These are phyloP conservation scores for Muscina levida DNA, from an alignment of 2,888 invertebrate genomes.

Conservation along the genomic window DNA sequence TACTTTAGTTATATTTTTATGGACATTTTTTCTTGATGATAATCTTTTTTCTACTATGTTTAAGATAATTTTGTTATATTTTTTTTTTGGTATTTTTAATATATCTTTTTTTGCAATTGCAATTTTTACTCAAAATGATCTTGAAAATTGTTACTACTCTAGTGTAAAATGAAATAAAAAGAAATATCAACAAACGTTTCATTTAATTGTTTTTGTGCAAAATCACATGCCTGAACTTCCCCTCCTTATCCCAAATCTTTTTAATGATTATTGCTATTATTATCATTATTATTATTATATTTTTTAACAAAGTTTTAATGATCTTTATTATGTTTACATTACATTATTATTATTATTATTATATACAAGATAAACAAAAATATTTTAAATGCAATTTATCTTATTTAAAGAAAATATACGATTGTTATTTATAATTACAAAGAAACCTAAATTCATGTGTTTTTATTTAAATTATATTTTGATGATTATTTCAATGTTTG, in stretches of 20 bases:
- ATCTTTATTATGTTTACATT: conserved; percentile 59
- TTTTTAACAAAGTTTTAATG: conserved; percentile 57
- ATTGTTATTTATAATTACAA: conserved; percentile 79
- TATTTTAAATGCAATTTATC: conserved; percentile 67
- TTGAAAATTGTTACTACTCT: conserved; percentile 63
- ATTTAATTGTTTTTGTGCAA: conserved; percentile 55
- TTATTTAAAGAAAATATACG: conserved; percentile 77
- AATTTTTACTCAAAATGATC: conserved; percentile 60
- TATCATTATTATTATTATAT: conserved; percentile 51
- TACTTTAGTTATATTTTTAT: conserved; percentile 39
- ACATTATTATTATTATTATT: conserved; percentile 62
- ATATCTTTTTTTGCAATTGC: conserved; percentile 51
- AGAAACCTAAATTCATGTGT: conserved; percentile 72
- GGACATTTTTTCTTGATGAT: conserved; percentile 54
- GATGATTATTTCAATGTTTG: too few species aligned
- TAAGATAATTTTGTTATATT: conserved; percentile 37
- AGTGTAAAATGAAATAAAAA: conserved; percentile 52
- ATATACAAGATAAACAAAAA: conserved; percentile 56
- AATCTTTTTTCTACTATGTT: conserved; percentile 35
- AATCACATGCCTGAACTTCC: conserved; percentile 71
- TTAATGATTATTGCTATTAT: conserved; percentile 61
- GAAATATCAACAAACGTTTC: conserved; percentile 38
- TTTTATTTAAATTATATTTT: conserved; percentile 63
- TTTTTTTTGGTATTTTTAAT: conserved; percentile 4
- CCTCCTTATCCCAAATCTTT: conserved; percentile 66